Conservation (phyloP, 2,797 vertebrate species). For the Macrochelys suwanniensis region DNA sequence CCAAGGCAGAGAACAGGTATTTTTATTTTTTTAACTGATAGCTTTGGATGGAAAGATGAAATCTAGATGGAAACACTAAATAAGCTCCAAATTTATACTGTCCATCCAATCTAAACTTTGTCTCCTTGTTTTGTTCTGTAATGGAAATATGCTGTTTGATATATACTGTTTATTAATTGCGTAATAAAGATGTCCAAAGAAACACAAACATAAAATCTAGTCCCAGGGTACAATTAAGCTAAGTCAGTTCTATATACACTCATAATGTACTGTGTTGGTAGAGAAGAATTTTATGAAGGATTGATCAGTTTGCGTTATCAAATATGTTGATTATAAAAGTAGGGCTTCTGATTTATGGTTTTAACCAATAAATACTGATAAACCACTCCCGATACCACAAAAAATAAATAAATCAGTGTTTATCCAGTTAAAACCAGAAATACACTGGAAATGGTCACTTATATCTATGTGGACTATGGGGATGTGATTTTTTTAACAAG, state of each 20-base stretch:
- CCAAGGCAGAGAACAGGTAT: not conserved
- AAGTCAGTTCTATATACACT: fast-evolving
- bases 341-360: no score
- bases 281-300: not conserved
- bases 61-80: not conserved
- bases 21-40: not conserved
- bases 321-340: fast-evolving
- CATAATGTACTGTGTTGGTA: fast-evolving
- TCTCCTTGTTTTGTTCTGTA: not conserved
- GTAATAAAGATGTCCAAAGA: not conserved
- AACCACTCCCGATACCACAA: no score
- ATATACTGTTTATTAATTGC: not conserved
- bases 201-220: not conserved
- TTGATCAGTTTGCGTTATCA: not conserved
- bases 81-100: not conserved
- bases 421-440: no score
- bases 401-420: no score
- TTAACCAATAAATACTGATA: no score
- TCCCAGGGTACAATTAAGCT: not conserved
- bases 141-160: fast-evolving
- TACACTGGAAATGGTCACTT: no score
- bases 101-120: not conserved
- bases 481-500: no score
- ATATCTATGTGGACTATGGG: no score
- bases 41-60: not conserved